A percentile compares a stretch with the other conserved stretches of the same genome.
These are phyloP conservation scores for Rhagoletis pomonella DNA, from an alignment of 1,140 invertebrate genomes.

Conservation along the genomic window DNA sequence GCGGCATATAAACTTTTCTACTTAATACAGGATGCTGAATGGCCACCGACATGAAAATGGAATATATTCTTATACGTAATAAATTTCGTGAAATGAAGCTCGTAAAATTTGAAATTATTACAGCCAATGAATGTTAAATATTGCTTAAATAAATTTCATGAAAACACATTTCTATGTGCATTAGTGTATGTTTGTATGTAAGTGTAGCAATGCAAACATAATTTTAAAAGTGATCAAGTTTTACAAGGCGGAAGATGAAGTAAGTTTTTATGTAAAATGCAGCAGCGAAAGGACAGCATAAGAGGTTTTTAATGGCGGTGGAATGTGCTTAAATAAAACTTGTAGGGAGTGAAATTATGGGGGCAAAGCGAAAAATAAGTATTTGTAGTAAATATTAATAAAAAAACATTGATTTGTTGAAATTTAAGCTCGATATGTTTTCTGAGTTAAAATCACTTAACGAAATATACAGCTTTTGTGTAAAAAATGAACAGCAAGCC, in stretches of 20 bases:
- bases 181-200: too few relatives aligned
- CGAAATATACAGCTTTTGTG: too few relatives aligned
- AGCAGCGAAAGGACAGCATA: background rate
- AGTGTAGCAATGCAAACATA: background rate
- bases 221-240: background rate
- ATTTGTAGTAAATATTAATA: too few relatives aligned
- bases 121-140: conserved; percentile 31
- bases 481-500: too few relatives aligned
- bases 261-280: background rate
- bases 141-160: background rate
- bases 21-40: too few relatives aligned
- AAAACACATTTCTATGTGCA: background rate
- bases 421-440: too few relatives aligned
- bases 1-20: conserved; percentile 4
- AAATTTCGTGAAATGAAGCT: background rate
- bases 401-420: too few relatives aligned
- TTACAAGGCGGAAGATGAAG: background rate
- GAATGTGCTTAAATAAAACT: too few relatives aligned
- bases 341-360: too few relatives aligned
- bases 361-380: too few relatives aligned
- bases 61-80: background rate
- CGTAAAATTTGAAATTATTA: conserved; percentile 40
- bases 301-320: too few relatives aligned
- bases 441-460: too few relatives aligned
- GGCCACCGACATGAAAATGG: background rate